Evolutionary conservation across 2,797 vertebrate genomes (phyloP), one percentile per base, ranked within the genome.

Genomic region (Pipistrellus pygmaeus): DNA sequence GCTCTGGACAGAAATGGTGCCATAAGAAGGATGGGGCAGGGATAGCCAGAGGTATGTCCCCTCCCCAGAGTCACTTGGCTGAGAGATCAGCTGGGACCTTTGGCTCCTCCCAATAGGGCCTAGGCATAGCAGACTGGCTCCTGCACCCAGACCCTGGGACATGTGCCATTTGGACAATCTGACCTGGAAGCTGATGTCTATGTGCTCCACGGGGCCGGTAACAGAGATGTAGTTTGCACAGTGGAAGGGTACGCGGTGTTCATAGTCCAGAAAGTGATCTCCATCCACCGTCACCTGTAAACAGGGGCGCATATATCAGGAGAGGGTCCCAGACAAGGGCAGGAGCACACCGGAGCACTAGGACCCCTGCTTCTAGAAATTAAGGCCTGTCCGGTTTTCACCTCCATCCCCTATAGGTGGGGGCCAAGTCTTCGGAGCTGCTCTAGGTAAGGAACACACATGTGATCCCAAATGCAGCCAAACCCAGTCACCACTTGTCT

Each of bases 261-360:
- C 83, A 85, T 97, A 99, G 13, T 98, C 98, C 97, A 97, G 84
- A 2, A 98, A 98, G 93, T 98, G 93, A 25, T 1, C 86, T 38
- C 98, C 98, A n/a, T 99, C 98, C 57, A 98, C 96, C 0, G 8
- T 97, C 95, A 99, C 96, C 99, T 99, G 93, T 6, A 21, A 48
- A 12, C 23, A 83, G 17, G 12, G n/a, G 21, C 0, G 0, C 0
- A 0, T 0, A 48, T 5, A 38, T 38, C 38, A 38, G 38, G 38
- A 38, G 38, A 38, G 55, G 23, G 20, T 1, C 48, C 27, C 35
- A 35, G 69, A 17, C 46, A 7, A 13, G 75, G 57, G 13, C 0
- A 2, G 60, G 10, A 8, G 1, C 38, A 6, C 66, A 4, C 20
- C 38, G 2, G 60, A n/a, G 14, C 86, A 6, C 41, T 4, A 13